Evolutionary conservation across 2,113 vertebrate species (phyloP).

Genomic region (Chaetodon auriga): DNA sequence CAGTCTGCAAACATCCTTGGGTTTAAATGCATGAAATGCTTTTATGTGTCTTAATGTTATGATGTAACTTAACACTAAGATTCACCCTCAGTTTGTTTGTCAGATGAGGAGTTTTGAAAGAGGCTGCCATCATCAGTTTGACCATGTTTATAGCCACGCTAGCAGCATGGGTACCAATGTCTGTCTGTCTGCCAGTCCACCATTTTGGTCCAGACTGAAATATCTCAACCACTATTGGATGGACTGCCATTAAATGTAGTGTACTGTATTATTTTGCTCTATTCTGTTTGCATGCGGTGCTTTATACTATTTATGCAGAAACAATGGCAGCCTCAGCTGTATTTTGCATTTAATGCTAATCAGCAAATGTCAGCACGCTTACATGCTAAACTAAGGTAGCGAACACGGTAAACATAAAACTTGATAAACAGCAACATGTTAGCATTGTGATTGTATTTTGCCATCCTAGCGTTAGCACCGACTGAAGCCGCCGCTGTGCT

Average conservation of each 20-base stretch:
- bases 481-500: too few species aligned
- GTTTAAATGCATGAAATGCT: constrained; percentile 10
- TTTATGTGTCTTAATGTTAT: not conserved
- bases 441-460: not conserved
- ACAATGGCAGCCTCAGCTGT: not conserved
- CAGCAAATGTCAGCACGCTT: not conserved
- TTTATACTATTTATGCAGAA: not conserved
- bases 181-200: too few species aligned
- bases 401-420: not conserved
- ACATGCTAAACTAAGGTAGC: not conserved
- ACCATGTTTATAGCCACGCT: too few species aligned
- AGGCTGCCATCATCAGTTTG: too few species aligned
- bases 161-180: too few species aligned
- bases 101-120: not conserved
- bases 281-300: not conserved
- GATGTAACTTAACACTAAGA: not conserved
- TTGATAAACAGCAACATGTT: not conserved
- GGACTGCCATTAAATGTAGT: not conserved
- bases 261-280: too few species aligned
- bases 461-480: too few species aligned
- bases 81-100: not conserved
- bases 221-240: not conserved
- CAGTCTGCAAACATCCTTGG: not conserved
- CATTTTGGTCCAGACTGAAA: too few species aligned
- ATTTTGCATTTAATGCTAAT: not conserved